phyloP scores from a whole-genome alignment of 2,888 invertebrate species.

The Coelopa pilipes region DNA sequence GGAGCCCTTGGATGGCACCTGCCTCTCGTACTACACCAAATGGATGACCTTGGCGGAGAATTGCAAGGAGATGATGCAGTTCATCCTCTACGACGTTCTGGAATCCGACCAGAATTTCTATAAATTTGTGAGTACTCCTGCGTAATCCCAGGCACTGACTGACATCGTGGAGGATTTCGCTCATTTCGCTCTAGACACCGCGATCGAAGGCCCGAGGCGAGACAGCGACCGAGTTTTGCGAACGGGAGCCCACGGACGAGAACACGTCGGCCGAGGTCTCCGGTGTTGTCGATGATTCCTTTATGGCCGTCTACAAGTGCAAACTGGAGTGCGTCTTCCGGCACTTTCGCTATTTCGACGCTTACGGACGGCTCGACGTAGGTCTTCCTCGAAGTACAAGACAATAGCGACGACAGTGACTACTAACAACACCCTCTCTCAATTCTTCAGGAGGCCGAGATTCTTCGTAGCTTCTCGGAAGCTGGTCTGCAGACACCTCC shows the following conservation, averaged over 20 bases:
- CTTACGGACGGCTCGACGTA: slow-evolving; percentile 54
- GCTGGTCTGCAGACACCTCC: slow-evolving; percentile 29
- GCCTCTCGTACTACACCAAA: slow-evolving; percentile 47
- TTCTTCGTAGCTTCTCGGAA: slow-evolving; percentile 46
- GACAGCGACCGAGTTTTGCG: slow-evolving; percentile 50
- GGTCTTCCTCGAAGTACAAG: slow-evolving; percentile 15
- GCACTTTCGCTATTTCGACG: slow-evolving; percentile 52
- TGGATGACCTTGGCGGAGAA: slow-evolving; percentile 43
- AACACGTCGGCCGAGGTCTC: slow-evolving; percentile 37
- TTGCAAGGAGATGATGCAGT: slow-evolving; percentile 38
- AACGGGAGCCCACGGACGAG: background rate
- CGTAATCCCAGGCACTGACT: no score
- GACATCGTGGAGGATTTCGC: no score
- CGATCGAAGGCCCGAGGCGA: slow-evolving; percentile 40
- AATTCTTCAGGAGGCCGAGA: slow-evolving; percentile 44
- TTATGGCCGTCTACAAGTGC: slow-evolving; percentile 42
- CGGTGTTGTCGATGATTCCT: slow-evolving; percentile 13
- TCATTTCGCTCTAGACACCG: slow-evolving; percentile 24
- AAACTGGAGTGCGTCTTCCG: slow-evolving; percentile 47
- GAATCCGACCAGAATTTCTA: background rate
- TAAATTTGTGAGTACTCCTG: background rate
- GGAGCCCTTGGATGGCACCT: slow-evolving; percentile 47
- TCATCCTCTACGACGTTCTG: slow-evolving; percentile 35
- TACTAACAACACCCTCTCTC: slow-evolving; percentile 6
- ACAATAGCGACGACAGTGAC: background rate